These are phyloP conservation scores for Gymnothorax reevesii DNA, from an alignment of 2,797 vertebrate species.

Conservation along the genomic window DNA sequence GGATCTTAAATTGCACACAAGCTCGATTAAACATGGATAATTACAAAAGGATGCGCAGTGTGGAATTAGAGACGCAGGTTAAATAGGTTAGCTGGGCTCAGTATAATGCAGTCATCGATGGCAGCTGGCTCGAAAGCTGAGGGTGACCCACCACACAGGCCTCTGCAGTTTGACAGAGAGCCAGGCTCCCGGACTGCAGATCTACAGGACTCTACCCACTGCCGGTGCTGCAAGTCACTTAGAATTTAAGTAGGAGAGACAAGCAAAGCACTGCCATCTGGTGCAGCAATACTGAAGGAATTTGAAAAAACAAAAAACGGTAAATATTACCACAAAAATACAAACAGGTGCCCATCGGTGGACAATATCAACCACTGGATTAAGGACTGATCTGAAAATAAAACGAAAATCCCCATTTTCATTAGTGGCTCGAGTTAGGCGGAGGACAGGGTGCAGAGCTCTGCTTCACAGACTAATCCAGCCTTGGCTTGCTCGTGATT, in stretches of 20 bases:
- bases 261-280: conserved; percentile 20
- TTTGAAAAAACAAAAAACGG: neutral
- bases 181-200: neutral
- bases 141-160: neutral
- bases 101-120: neutral
- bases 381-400: neutral
- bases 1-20: neutral
- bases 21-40: neutral
- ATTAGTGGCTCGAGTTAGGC: neutral
- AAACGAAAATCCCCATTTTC: neutral
- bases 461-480: conserved; percentile 53
- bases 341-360: conserved; percentile 5
- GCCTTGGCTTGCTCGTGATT: conserved; percentile 62
- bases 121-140: neutral
- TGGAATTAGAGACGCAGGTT: conserved; percentile 27
- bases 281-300: neutral
- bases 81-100: neutral
- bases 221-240: neutral
- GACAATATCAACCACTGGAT: neutral
- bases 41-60: neutral
- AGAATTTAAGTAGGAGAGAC: conserved; percentile 2
- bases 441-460: neutral
- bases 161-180: neutral
- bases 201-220: neutral
- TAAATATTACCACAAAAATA: neutral